These are phyloP conservation scores for Phylloscopus collybita DNA, from an alignment of 2,797 vertebrate genomes.

Conservation along the genomic window DNA sequence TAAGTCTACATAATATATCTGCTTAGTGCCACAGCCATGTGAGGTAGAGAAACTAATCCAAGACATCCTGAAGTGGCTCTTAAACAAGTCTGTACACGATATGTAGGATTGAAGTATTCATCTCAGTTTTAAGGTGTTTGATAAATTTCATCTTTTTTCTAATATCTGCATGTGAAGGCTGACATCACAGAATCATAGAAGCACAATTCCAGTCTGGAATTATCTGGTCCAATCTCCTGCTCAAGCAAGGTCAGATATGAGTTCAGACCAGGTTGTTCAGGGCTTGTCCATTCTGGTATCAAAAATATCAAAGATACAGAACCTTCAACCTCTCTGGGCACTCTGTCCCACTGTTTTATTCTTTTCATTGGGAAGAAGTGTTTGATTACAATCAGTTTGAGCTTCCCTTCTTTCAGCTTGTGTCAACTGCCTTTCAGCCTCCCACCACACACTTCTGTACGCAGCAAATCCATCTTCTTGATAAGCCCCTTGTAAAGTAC, in stretches of 20 bases:
- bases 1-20: background rate
- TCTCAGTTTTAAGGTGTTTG: background rate
- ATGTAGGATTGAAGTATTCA: background rate
- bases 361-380: background rate
- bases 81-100: background rate
- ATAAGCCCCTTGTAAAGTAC: background rate
- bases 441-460: background rate
- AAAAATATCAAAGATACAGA: background rate
- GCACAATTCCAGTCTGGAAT: background rate
- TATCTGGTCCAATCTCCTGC: background rate
- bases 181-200: background rate
- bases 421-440: background rate
- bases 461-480: background rate
- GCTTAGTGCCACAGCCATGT: background rate
- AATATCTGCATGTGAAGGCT: background rate
- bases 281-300: background rate
- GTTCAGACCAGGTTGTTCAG: background rate
- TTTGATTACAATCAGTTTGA: background rate
- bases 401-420: background rate
- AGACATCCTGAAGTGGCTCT: background rate
- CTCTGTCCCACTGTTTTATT: background rate
- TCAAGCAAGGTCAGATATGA: background rate
- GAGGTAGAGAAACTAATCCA: background rate
- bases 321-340: background rate
- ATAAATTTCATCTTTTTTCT: background rate